Evolutionary conservation across 2,888 invertebrate species (phyloP).

Genomic region (Nomada fucata): DNA sequence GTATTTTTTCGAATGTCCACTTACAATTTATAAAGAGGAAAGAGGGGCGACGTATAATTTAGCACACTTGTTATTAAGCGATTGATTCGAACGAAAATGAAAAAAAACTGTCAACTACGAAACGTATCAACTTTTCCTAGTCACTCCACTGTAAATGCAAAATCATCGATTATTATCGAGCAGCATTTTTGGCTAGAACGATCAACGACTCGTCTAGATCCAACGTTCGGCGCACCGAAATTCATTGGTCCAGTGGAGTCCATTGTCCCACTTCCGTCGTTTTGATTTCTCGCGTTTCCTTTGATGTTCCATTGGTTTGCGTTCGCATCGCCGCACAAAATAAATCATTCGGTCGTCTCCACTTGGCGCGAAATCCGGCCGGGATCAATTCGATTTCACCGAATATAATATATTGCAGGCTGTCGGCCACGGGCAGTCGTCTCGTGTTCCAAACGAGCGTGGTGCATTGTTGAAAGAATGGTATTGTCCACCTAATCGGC

Average conservation of each 20-base stretch:
- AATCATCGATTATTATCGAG: background rate
- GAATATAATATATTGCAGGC: slow-evolving; percentile 45
- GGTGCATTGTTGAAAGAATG: slow-evolving; percentile 18
- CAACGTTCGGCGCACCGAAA: slow-evolving; percentile 30
- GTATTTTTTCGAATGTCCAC: too few species aligned
- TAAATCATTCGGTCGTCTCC: slow-evolving; percentile 66
- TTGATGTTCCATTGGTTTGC: slow-evolving; percentile 63
- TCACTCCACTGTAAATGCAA: background rate
- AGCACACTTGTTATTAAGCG: too few species aligned
- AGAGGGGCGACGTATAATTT: too few species aligned
- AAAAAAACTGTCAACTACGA: too few species aligned
- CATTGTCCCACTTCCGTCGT: slow-evolving; percentile 69
- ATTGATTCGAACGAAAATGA: too few species aligned
- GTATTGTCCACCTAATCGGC: slow-evolving; percentile 2
- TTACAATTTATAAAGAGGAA: too few species aligned
- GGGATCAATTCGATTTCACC: slow-evolving; percentile 63
- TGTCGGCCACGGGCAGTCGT: slow-evolving; percentile 8
- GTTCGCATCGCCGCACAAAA: slow-evolving; percentile 54
- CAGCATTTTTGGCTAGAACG: slow-evolving; percentile 2
- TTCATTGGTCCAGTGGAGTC: slow-evolving; percentile 50
- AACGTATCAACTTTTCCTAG: too few species aligned
- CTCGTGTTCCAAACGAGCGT: background rate
- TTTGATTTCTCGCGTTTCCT: slow-evolving; percentile 66
- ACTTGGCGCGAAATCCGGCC: slow-evolving; percentile 59
- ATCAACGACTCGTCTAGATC: background rate